Conservation (phyloP, 2,888 invertebrate genomes). For the Anoplius nigerrimus region DNA sequence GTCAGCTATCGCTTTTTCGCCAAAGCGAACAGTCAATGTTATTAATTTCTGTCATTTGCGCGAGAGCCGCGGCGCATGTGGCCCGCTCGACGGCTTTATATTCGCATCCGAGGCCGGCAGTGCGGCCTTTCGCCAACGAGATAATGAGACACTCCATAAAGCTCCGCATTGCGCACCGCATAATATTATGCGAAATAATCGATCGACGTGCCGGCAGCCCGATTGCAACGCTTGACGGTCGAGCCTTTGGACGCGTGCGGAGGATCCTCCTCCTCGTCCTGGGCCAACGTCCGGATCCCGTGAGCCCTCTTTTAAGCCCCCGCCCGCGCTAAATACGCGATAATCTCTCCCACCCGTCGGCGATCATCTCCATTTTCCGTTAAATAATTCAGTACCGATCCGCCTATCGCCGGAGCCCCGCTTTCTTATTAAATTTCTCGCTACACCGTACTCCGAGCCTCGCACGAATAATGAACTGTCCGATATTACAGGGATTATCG, state of each 20-base stretch:
- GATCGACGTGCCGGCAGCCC: conserved; percentile 15
- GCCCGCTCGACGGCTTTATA: conserved; percentile 20
- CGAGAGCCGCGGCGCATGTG: no score
- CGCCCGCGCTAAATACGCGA: no score
- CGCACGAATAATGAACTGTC: no score
- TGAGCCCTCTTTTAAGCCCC: no score
- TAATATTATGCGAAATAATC: conserved; percentile 34
- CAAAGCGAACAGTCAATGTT: conserved; percentile 28
- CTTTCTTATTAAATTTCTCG: no score
- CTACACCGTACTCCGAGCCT: no score
- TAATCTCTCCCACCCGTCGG: no score
- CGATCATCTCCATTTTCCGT: no score
- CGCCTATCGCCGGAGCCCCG: no score
- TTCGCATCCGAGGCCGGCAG: conserved; percentile 18
- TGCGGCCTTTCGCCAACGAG: conserved; percentile 27
- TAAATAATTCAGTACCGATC: no score
- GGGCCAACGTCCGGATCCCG: neutral
- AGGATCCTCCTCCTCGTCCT: conserved; percentile 7
- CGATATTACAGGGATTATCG: no score
- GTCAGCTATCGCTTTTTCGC: conserved; percentile 16
- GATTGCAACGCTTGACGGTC: neutral
- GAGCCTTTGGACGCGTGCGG: conserved; percentile 15
- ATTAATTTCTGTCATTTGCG: conserved; percentile 23
- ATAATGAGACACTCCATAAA: conserved; percentile 28
- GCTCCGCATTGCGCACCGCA: conserved; percentile 30